Evolutionary conservation across 2,797 vertebrate species (phyloP).

Genomic region (Poecile montanus): DNA sequence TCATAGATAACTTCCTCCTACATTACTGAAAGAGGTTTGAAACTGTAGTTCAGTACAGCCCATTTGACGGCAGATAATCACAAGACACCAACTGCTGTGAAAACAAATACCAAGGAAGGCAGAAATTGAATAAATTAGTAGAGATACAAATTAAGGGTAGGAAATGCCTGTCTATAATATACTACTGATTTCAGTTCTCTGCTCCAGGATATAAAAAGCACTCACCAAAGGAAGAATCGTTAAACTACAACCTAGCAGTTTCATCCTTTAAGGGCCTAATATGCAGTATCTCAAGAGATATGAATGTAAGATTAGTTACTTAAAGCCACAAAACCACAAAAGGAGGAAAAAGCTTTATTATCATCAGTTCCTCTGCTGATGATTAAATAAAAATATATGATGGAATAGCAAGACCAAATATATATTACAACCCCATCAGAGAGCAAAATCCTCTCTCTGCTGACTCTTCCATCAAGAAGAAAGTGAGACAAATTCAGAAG

Average conservation of each 20-base stretch:
- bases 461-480: not conserved
- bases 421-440: not conserved
- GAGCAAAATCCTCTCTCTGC: not conserved
- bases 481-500: not conserved
- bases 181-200: not conserved
- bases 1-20: not conserved
- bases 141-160: not conserved
- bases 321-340: not conserved
- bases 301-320: not conserved
- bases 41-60: not conserved
- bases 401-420: not conserved
- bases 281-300: not conserved
- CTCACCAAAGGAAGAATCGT: not conserved
- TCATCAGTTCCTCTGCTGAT: not conserved
- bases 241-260: not conserved
- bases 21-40: not conserved
- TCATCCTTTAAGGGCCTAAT: not conserved
- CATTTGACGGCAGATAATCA: not conserved
- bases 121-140: not conserved
- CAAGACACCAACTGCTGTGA: not conserved
- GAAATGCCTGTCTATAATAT: not conserved
- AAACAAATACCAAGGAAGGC: not conserved
- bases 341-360: not conserved
- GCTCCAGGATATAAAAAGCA: not conserved
- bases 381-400: conserved; percentile 4